Percentiles rank a stretch among this genome's conserved stretches.
These are phyloP conservation scores for Setophaga petechia DNA, from an alignment of 2,113 vertebrate genomes.

Conservation along the genomic window DNA sequence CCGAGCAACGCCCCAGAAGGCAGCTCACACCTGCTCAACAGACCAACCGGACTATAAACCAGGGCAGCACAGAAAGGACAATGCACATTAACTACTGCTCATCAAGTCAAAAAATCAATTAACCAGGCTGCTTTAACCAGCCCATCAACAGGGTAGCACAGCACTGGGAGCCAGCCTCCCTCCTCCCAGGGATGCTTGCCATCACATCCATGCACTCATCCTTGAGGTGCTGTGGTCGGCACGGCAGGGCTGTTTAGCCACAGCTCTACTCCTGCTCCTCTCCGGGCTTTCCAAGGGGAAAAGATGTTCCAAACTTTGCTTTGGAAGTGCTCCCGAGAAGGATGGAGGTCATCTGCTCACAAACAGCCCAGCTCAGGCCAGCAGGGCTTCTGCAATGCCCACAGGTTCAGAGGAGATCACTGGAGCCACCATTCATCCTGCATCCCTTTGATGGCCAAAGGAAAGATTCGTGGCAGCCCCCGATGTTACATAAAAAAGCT, in stretches of 20 bases:
- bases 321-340: accelerated
- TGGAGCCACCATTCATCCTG: not conserved
- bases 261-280: not conserved
- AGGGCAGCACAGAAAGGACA: not conserved
- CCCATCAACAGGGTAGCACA: not conserved
- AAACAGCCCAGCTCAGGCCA: not conserved
- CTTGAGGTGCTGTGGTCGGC: accelerated
- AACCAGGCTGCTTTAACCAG: not conserved
- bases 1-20: not conserved
- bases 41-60: not conserved
- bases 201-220: accelerated
- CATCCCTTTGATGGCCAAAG: accelerated
- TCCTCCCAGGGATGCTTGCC: not conserved
- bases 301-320: not conserved
- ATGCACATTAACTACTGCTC: not conserved
- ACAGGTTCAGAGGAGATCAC: not conserved
- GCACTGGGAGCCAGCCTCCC: not conserved
- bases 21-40: not conserved
- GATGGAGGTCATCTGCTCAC: accelerated
- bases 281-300: not conserved
- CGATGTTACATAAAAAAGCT: not conserved
- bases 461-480: not conserved
- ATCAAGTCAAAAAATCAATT: not conserved
- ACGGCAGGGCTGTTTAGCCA: accelerated
- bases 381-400: not conserved